Base-by-base conservation (phyloP, 2,797 vertebrate genomes). In the Spinus pinus region DNA sequence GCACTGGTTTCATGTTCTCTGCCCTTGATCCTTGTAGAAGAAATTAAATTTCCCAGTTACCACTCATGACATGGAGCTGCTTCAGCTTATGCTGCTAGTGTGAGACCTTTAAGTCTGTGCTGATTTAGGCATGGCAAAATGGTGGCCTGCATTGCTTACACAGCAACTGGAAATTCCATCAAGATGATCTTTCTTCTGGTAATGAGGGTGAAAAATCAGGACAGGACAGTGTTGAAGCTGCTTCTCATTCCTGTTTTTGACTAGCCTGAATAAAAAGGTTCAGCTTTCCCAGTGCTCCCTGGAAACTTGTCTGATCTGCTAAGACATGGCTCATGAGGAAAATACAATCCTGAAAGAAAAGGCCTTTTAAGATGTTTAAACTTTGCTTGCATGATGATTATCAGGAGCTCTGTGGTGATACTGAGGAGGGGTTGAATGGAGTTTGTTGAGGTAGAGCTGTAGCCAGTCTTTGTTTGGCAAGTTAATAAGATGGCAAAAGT, bases 401-500 rank as follows among this genome's bases (percentile, higher is more conserved):
- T 90, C 62, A 73, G 74, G 51, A 94, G 30, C 41, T 50, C 79
- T 47, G 42, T 74, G 54, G 66, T 0, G 0, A 9, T 57, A 51
- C 64, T 3, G 14, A 53, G 46, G 49, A 54, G 49, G 35, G 31
- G 37, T 31, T 88, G 83, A 46, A 15, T 30, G 51, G 46, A 27
- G 11, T 80, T 83, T 82, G 46, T 86, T 0, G 1, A 87, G 66
- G 60, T 50, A 57, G 49, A 71, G 44, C 49, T 2, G 0, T 25
- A 67, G 73, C 54, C 30, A 57, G 56, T 53, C 47, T 80, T 89
- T 58, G 53, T 89, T 67, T 31, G 17, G 47, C 49, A 74, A 84
- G n/a, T 83, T 94, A 90, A 58, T 83, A 75, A 83, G 58, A 17
- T 15, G 65, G 69, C 85, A 75, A 47, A 77, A 90, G 82, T 93